phyloP scores from a whole-genome alignment of 2,888 invertebrate genomes.

The Philopedon plagiatum region DNA sequence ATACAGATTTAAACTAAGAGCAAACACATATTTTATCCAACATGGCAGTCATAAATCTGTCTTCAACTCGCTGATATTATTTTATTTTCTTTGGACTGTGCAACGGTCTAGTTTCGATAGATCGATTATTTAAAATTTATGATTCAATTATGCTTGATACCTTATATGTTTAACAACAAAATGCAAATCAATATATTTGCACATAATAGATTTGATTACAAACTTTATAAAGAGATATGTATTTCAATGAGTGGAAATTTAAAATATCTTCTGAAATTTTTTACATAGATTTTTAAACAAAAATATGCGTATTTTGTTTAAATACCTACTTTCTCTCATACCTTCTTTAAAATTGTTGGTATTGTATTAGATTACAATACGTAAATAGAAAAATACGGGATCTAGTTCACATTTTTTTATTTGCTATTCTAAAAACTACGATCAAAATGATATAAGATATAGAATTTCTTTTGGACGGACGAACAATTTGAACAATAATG shows the following conservation, averaged over 20 bases:
- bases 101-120: slow-evolving; percentile 11
- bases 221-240: not conserved
- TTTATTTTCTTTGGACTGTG: slow-evolving; percentile 13
- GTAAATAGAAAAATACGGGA: no score
- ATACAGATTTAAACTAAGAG: not conserved
- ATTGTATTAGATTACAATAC: no score
- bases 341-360: no score
- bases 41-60: not conserved
- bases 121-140: slow-evolving; percentile 28
- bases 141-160: slow-evolving; percentile 27
- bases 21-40: slow-evolving; percentile 12
- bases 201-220: slow-evolving; percentile 24
- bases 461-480: no score
- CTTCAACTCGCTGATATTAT: not conserved
- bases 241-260: not conserved
- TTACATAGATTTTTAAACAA: no score
- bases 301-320: no score
- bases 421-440: no score
- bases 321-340: no score
- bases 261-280: no score
- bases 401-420: no score
- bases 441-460: no score
- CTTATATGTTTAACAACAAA: slow-evolving; percentile 27
- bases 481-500: no score
- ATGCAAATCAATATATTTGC: slow-evolving; percentile 31